A percentile compares a stretch with the other conserved stretches of the same genome.
Conservation (phyloP, 1,140 invertebrate genomes). For the Drosophila malerkotliana region DNA sequence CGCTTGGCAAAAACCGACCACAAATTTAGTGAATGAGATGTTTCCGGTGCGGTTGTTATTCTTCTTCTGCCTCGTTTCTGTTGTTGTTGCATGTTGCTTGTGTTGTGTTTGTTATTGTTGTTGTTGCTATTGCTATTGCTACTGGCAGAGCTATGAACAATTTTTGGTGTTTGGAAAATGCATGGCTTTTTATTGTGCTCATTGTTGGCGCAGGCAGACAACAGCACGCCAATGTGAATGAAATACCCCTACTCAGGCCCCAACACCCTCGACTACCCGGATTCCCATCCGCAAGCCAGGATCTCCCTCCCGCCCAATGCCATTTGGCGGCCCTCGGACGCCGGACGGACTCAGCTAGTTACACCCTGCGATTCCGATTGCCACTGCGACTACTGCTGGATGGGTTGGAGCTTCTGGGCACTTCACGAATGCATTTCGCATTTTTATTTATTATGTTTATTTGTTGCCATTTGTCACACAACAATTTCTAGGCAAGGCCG, state of each 20-base stretch:
- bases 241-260: slow-evolving; percentile 12
- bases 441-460: slow-evolving; percentile 82
- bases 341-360: slow-evolving; percentile 55
- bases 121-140: slow-evolving; percentile 32
- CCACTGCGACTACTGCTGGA: slow-evolving; percentile 7
- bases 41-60: slow-evolving; percentile 80
- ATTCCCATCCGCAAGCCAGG: background rate
- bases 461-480: slow-evolving; percentile 77
- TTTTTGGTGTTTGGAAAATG: slow-evolving; percentile 83
- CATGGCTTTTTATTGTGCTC: slow-evolving; percentile 81
- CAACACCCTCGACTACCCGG: background rate
- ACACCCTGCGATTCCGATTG: slow-evolving; percentile 42
- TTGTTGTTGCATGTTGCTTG: slow-evolving; percentile 31
- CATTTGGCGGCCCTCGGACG: slow-evolving; percentile 19
- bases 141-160: slow-evolving; percentile 46
- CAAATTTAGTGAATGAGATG: slow-evolving; percentile 83
- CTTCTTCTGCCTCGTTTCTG: slow-evolving; percentile 21
- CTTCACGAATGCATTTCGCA: slow-evolving; percentile 63
- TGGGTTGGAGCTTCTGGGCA: slow-evolving; percentile 19
- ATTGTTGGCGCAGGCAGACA: slow-evolving; percentile 63
- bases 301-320: slow-evolving; percentile 16
- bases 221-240: slow-evolving; percentile 57
- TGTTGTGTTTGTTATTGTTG: slow-evolving; percentile 29
- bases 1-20: slow-evolving; percentile 76
- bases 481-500: slow-evolving; percentile 62